Percentiles rank a stretch among this genome's conserved stretches.
These are phyloP conservation scores for Podabrus alpinus DNA, from an alignment of 2,888 invertebrate genomes.

Conservation along the genomic window DNA sequence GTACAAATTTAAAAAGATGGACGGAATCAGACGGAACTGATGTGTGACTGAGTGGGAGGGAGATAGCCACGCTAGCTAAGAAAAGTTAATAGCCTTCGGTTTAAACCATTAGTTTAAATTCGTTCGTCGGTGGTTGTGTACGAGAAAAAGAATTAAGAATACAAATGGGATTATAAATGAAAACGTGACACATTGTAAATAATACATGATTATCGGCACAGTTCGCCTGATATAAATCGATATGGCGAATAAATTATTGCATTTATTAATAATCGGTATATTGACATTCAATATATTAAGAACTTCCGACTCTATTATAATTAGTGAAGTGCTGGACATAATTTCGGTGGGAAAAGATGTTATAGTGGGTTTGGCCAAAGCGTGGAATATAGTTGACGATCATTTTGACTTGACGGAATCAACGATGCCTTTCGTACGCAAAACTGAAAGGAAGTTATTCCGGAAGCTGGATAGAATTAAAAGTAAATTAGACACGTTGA, in stretches of 20 bases:
- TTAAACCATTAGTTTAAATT: background rate
- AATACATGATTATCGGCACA: background rate
- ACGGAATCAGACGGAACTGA: background rate
- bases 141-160: background rate
- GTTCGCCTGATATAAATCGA: background rate
- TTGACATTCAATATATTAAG: background rate
- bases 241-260: background rate
- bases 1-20: background rate
- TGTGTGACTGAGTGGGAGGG: background rate
- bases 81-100: background rate
- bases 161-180: background rate
- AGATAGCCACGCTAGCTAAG: background rate
- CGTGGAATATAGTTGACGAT: conserved; percentile 68
- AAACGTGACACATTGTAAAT: background rate
- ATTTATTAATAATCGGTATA: background rate
- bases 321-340: conserved; percentile 59
- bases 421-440: conserved; percentile 64
- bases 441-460: conserved; percentile 66
- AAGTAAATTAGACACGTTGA: conserved; percentile 52
- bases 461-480: conserved; percentile 55
- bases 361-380: conserved; percentile 62
- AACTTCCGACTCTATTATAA: background rate
- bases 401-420: conserved; percentile 59
- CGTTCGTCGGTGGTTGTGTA: background rate
- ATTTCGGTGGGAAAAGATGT: conserved; percentile 64